Percentiles rank a stretch among this genome's conserved stretches.
Conservation (phyloP, 2,888 invertebrate species). For the Papilio protenor region DNA sequence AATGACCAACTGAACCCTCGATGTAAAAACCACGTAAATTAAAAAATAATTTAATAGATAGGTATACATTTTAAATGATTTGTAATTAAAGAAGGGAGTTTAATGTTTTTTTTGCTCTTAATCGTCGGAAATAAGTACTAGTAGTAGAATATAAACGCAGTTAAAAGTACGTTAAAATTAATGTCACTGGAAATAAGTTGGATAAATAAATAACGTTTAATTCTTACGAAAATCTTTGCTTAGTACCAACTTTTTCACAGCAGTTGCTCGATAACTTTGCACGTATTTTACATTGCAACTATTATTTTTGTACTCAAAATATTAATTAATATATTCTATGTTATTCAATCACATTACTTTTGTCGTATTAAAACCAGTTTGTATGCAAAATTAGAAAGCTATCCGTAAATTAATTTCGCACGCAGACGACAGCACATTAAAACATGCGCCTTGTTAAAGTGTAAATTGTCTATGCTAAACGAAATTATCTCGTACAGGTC, state of each 20-base stretch:
- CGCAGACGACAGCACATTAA: neutral
- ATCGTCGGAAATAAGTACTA: too few species aligned
- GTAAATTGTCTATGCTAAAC: conserved; percentile 29
- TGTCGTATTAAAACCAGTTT: neutral
- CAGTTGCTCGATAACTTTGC: neutral
- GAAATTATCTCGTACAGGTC: conserved; percentile 28
- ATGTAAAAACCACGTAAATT: neutral
- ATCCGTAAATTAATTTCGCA: neutral
- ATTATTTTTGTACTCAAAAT: neutral
- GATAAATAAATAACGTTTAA: neutral
- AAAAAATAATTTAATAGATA: neutral
- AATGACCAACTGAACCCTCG: too few species aligned
- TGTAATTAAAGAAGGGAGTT: too few species aligned
- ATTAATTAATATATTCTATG: neutral
- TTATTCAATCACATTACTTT: neutral
- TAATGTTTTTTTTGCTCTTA: too few species aligned
- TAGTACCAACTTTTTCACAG: neutral
- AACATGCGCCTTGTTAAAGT: conserved; percentile 18
- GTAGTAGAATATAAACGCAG: too few species aligned
- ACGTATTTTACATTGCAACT: neutral
- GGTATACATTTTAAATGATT: too few species aligned
- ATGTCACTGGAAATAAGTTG: neutral
- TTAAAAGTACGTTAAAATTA: neutral
- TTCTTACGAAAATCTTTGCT: neutral
- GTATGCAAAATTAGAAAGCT: neutral